These are phyloP conservation scores for Pituophis catenifer DNA, from an alignment of 2,113 vertebrate species.

Conservation along the genomic window DNA sequence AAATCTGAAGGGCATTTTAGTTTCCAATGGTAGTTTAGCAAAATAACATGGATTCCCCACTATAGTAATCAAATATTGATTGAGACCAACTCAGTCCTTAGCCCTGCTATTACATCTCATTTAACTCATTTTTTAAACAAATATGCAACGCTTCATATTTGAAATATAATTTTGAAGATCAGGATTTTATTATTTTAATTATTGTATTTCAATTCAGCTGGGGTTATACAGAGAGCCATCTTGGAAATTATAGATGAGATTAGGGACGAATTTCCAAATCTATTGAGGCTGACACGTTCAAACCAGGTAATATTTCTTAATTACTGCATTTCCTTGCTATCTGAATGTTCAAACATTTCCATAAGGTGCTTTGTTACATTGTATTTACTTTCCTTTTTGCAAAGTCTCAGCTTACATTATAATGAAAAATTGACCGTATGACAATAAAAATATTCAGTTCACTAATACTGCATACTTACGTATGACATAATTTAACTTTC, in stretches of 20 bases:
- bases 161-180: background rate
- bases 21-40: background rate
- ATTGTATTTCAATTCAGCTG: constrained; percentile 40
- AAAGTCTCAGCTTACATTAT: background rate
- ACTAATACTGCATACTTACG: background rate
- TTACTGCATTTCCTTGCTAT: background rate
- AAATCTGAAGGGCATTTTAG: background rate
- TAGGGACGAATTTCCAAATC: constrained; percentile 56
- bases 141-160: background rate
- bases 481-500: background rate
- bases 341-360: background rate
- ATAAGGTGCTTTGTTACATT: background rate
- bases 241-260: constrained; percentile 61
- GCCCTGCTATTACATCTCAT: background rate
- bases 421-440: background rate
- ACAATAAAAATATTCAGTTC: background rate
- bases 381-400: background rate
- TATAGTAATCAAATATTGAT: background rate
- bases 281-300: constrained; percentile 50
- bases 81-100: background rate
- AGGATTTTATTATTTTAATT: background rate
- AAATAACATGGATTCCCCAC: background rate
- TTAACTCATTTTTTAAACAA: background rate
- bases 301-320: constrained; percentile 44
- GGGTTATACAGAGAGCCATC: constrained; percentile 55